A percentile compares a stretch with the other conserved stretches of the same genome.
phyloP scores from a whole-genome alignment of 2,888 invertebrate species.

The Drosophila kambysellisi region DNA sequence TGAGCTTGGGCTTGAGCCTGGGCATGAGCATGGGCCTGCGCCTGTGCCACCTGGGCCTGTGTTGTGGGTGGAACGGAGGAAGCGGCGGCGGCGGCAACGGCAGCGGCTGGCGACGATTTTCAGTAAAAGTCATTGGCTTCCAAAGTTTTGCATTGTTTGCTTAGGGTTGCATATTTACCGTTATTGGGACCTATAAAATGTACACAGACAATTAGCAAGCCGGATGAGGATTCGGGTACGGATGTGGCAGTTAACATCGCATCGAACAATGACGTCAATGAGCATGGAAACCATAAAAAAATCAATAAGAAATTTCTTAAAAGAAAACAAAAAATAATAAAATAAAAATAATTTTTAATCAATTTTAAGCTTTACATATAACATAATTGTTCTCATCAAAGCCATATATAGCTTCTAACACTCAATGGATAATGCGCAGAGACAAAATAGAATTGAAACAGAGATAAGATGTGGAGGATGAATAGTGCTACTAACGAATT shows the following conservation, averaged over 20 bases:
- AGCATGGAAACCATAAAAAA: constrained; percentile 2
- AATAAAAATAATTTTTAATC: background rate
- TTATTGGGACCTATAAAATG: constrained; percentile 88
- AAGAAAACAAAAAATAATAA: background rate
- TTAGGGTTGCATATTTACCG: constrained; percentile 97
- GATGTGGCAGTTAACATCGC: constrained; percentile 38
- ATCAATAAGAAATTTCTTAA: constrained; percentile 1
- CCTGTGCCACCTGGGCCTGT: constrained; percentile 80
- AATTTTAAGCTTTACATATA: background rate
- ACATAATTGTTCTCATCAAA: background rate
- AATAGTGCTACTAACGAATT: constrained; percentile 23
- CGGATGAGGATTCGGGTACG: constrained; percentile 67
- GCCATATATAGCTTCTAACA: background rate
- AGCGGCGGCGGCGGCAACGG: constrained; percentile 81
- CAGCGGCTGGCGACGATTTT: constrained; percentile 88
- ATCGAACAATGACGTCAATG: constrained; percentile 31
- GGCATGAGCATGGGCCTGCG: constrained; percentile 45
- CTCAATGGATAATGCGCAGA: background rate
- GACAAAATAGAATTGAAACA: constrained; percentile 1
- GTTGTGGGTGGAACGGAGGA: constrained; percentile 76
- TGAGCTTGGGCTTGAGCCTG: constrained; percentile 49
- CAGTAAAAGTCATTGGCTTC: constrained; percentile 98
- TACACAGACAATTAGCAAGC: constrained; percentile 75
- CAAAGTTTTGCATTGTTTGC: constrained; percentile 97
- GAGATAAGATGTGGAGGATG: background rate